Base-by-base conservation (phyloP, 2,888 invertebrate species). In the Steromphala cineraria region DNA sequence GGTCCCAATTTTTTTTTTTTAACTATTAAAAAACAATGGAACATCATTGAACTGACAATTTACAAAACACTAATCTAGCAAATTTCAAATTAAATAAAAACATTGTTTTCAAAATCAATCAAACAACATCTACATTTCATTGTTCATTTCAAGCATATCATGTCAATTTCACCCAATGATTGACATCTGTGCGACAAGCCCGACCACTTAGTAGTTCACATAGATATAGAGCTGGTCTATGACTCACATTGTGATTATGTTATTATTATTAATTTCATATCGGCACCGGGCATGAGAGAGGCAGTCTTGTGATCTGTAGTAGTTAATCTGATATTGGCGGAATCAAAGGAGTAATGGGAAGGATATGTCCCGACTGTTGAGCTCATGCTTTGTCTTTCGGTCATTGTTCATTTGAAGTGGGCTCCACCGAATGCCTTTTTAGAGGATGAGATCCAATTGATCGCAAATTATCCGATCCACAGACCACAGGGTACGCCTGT, bases 221-320 rank as follows among this genome's bases (percentile, higher is more conserved):
- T 62, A 62, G 28, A 62, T 28, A 62, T 15, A 62, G 28, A 15
- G 24, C 62, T 28, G 15, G 2, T 24, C 62, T 28, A 62, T 62
- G 62, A 62, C 62, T 62, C 62, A 62, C 62, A 62, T 62, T 62
- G 62, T 62, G 62, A 62, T 62, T 62, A 62, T 62, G 62, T 62
- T 62, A 62, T 62, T 62, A 62, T 62, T 62, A 62, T 62, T 62
- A 62, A 62, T 62, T 28, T 62, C 62, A 62, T 62, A 62, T 62
- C 62, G 28, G 62, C 62, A 62, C 62, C 21, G 62, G 62, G 62
- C 28, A 24, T 24, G 62, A 28, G 62, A 28, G 62, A 62, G 62
- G 13, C 62, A 62, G 28, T 24, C 28, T 62, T 62, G 62, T 62
- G 62, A 62, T 62, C 62, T 62, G 28, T 62, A 62, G 62, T 17